These are phyloP conservation scores for Poeciliopsis presidionis DNA, from an alignment of 2,797 vertebrate genomes.

Conservation along the genomic window DNA sequence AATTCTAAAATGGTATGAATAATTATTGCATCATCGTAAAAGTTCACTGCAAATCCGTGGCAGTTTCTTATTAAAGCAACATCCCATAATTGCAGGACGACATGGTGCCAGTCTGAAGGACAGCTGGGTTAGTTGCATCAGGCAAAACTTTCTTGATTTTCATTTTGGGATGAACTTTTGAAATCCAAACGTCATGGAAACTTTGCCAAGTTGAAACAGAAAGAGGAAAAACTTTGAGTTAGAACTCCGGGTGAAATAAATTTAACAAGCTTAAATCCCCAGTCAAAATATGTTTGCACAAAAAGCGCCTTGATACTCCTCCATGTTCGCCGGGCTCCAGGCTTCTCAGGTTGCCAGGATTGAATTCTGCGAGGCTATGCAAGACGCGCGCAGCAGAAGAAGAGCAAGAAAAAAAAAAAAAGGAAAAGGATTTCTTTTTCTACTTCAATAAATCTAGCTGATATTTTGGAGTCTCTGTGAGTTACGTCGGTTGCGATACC, in stretches of 20 bases:
- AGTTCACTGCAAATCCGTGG: not conserved
- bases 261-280: constrained; percentile 15
- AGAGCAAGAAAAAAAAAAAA: constrained; percentile 35
- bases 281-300: constrained; percentile 24
- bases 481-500: constrained; percentile 52
- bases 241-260: constrained; percentile 8
- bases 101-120: constrained; percentile 17
- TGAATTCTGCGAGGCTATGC: constrained; percentile 28
- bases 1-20: not conserved
- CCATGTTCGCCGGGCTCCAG: constrained; percentile 12
- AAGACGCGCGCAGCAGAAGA: constrained; percentile 26
- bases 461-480: constrained; percentile 70
- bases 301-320: constrained; percentile 25
- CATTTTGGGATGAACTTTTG: constrained; percentile 17
- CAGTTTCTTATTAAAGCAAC: constrained; percentile 2
- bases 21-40: not conserved
- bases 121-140: constrained; percentile 3
- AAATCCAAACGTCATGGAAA: constrained; percentile 15
- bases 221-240: constrained; percentile 18
- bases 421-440: constrained; percentile 37
- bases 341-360: constrained; percentile 32
- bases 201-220: constrained; percentile 1
- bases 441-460: constrained; percentile 69
- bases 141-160: not conserved
- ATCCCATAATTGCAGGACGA: not conserved